Conservation (phyloP, 2,797 vertebrate genomes). For the Syndactyla subalaris region DNA sequence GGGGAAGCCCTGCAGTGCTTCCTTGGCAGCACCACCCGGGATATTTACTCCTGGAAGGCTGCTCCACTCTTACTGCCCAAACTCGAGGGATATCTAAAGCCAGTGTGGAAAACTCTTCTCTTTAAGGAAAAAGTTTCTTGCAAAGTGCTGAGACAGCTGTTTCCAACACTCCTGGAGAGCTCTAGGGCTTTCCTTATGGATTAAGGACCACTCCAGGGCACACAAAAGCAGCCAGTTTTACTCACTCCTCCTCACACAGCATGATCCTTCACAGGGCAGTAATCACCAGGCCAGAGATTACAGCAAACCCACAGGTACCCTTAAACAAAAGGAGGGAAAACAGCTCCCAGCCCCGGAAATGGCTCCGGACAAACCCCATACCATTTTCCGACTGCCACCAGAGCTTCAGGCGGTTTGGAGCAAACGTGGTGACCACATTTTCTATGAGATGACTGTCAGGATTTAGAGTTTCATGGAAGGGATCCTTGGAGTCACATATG, state of each 20-base stretch:
- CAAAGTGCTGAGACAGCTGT: not conserved
- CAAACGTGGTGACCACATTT: constrained; percentile 95
- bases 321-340: constrained; percentile 60
- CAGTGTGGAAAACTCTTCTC: not conserved
- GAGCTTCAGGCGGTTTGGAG: constrained; percentile 92
- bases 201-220: not conserved
- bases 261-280: constrained; percentile 12
- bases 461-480: constrained; percentile 80
- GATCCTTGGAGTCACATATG: constrained; percentile 84
- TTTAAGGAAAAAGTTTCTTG: constrained; percentile 8
- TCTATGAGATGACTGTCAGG: constrained; percentile 89
- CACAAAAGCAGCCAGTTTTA: constrained; percentile 36
- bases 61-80: not conserved
- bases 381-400: constrained; percentile 99
- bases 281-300: constrained; percentile 61
- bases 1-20: constrained; percentile 16
- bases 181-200: not conserved
- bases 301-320: constrained; percentile 21
- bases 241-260: constrained; percentile 6
- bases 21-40: rapidly evolving
- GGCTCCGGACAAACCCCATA: constrained; percentile 66
- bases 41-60: not conserved
- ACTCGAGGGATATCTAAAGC: not conserved
- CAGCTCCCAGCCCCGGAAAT: not conserved
- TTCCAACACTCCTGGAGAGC: not conserved